Evolutionary conservation across 30 jellyfish, hydroid and myxozoan genomes (phyloP), one percentile per base, ranked within the genome.

Genomic region (Cassiopea andromeda): DNA sequence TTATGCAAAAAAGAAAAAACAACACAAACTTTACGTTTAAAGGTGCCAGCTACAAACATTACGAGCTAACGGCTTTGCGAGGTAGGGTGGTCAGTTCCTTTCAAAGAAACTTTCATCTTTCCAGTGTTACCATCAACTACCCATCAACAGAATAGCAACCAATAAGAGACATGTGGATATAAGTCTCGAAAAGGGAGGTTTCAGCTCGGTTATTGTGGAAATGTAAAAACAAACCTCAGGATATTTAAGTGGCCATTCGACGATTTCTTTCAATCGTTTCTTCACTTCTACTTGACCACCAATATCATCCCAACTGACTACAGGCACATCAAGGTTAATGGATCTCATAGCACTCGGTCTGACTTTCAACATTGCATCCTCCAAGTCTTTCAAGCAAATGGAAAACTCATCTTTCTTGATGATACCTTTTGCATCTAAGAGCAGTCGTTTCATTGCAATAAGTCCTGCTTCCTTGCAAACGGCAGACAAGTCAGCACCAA

Each of bases 211-310:
- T n/a, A n/a, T n/a, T n/a, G n/a, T n/a, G n/a, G n/a, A 50, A 50
- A 50, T 5, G 64, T 5, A 50, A 50, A 5, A 50, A 58, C 60
- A 38, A 67, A 90, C 97, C 92, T 90, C 98, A 14, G 99, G 98
- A 77, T 96, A 91, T 69, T 93, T 92, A 75, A 96, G 83, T 1
- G 99, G 99, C 99, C 99, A 96, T 78, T 92, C 98, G 10, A 96
- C 90, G 57, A 93, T 86, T 70, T 96, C 99, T 61, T 78, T 85
- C 83, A 96, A 73, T 68, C 92, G 84, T 59, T 87, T 88, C 79
- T 96, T 96, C 77, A 89, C 97, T 44, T 89, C 91, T 27, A 75
- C 47, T 67, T 92, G 98, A 17, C 99, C 99, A 69, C 99, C 99
- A 48, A 96, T 90, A 92, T 96, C 99, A 48, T 75, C 90, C 99